Evolutionary conservation across 2,888 invertebrate genomes (phyloP), one percentile per base, ranked within the genome.

Genomic region (Patella caerulea): DNA sequence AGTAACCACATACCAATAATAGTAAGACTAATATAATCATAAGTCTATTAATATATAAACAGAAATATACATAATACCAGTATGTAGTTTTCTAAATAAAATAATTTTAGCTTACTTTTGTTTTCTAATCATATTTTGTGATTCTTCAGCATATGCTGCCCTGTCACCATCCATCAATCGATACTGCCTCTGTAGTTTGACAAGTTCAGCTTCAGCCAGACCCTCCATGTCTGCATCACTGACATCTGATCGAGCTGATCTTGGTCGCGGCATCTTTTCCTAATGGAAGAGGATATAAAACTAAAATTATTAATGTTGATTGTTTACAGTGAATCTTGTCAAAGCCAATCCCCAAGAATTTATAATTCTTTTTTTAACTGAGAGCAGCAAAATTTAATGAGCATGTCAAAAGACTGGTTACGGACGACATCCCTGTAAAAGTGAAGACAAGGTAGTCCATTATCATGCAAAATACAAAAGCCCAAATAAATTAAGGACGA

Each of bases 131-230:
- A 94, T 94, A 9, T 94, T 94, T 85, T 94, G 94, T 45, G 94
- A 94, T 87, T 95, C 95, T 87, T 94, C 95, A 76, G 94, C 93
- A 87, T 95, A 96, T 0, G 94, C 93, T 15, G 94, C 93, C 2
- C 95, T 93, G 90, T 96, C 96, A 80, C 95, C 94, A 90, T 96
- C 96, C 95, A 96, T 96, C 84, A 96, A 95, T 24, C 96, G 93
- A 89, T 95, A 95, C 93, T 96, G 96, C 88, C 96, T 93, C 85
- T 95, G 95, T 70, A 97, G 92, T 82, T 96, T 94, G 24, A 94
- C 93, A 86, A 96, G 93, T 90, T 97, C 96, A 79, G 95, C 94
- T 87, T 89, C 89, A n/a, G 86, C 87, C 77, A 89, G 73, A 1
- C 89, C 90, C 77, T 91, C 91, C 82, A 88, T 85, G 77, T 90